Base-by-base conservation (phyloP, 2,888 invertebrate species). In the Pristionchus fissidentatus region DNA sequence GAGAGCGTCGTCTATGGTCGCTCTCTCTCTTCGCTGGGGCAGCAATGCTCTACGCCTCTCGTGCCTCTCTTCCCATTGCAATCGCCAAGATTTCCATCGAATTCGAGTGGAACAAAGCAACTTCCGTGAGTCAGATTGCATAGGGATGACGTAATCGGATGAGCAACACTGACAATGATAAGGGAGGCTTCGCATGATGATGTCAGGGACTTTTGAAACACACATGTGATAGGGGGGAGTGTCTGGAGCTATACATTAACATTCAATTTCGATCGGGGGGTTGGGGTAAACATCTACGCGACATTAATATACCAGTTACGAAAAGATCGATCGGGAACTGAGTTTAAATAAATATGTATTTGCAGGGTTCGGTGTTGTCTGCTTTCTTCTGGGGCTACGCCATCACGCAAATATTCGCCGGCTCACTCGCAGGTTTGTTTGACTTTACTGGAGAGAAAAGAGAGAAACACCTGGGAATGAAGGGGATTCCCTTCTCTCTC, bases 321-420 rank as follows among this genome's bases (percentile, higher is more conserved):
- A n/a, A n/a, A n/a, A n/a, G n/a, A n/a, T n/a, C n/a, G n/a, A n/a
- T n/a, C n/a, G n/a, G n/a, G n/a, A n/a, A n/a, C n/a, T n/a, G n/a
- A n/a, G n/a, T n/a, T n/a, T n/a, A n/a, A n/a, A n/a, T n/a, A n/a
- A n/a, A n/a, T n/a, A n/a, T n/a, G n/a, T n/a, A n/a, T 29, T 84
- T 86, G 41, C 85, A 92, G 92, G 95, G 95, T n/a, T 94, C 95
- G 0, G 94, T 95, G 78, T 92, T 95, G 41, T 95, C 95, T 35
- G 95, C 95, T 38, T 95, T 95, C 91, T 95, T 95, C 91, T 95
- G 95, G 95, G 95, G 95, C 77, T 95, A 95, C 90, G 95, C 95
- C 0, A 92, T 95, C 85, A 95, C 95, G 0, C 94, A 94, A 91
- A 90, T 93, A 73, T 90, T 93, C n/a, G 94, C 93, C 38, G 94